phyloP scores from a whole-genome alignment of 2,888 invertebrate genomes.

The Tyria jacobaeae region DNA sequence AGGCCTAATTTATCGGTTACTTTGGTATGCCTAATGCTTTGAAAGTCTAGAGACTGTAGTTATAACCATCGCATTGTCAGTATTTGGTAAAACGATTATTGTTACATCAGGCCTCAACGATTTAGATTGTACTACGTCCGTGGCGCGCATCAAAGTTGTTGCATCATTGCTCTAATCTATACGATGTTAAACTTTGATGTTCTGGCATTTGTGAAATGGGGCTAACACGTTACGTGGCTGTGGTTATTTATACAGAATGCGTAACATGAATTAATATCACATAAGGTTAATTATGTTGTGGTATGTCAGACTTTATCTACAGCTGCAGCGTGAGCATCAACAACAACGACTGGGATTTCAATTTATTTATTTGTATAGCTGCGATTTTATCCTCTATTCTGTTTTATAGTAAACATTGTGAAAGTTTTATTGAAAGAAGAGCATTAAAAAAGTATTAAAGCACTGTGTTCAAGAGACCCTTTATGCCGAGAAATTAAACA shows the following conservation, averaged over 20 bases:
- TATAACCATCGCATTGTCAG: background rate
- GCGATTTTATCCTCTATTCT: background rate
- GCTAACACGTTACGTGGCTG: slow-evolving; percentile 26
- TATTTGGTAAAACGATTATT: slow-evolving; percentile 3
- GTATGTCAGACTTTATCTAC: slow-evolving; percentile 4
- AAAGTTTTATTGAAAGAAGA: no score
- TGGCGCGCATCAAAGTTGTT: slow-evolving; percentile 53
- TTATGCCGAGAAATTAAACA: no score
- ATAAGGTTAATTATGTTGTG: slow-evolving; percentile 5
- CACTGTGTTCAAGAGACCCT: no score
- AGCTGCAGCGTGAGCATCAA: background rate
- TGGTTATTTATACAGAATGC: slow-evolving; percentile 16
- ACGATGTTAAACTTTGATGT: slow-evolving; percentile 54
- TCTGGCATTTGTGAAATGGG: slow-evolving; percentile 47
- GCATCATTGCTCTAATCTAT: slow-evolving; percentile 48
- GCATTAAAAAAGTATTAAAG: no score
- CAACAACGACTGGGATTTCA: background rate
- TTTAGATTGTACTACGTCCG: slow-evolving; percentile 56
- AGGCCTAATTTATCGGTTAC: background rate
- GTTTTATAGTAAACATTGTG: background rate
- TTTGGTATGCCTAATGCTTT: background rate
- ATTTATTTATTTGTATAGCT: background rate
- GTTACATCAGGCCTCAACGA: slow-evolving; percentile 41
- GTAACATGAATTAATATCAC: slow-evolving; percentile 18
- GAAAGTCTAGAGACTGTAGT: background rate